Evolutionary conservation across 2,797 vertebrate genomes (phyloP).

Genomic region (Diplodus sargus): DNA sequence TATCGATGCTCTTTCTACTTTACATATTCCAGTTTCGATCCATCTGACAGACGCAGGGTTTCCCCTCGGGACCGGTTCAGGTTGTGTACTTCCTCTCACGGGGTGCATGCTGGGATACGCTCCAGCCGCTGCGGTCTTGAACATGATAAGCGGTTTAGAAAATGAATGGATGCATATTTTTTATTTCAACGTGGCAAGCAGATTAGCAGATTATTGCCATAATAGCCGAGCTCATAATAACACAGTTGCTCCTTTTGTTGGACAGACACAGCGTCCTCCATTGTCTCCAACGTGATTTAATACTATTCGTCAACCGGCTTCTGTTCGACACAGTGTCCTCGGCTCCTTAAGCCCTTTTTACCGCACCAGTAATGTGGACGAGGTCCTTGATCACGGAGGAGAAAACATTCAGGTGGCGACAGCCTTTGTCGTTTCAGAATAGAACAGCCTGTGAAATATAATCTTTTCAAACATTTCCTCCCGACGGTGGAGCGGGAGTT

Average conservation of each 20-base stretch:
- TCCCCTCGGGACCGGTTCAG: not conserved
- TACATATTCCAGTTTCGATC: not conserved
- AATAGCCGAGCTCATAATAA: slow-evolving; percentile 56
- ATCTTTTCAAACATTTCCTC: slow-evolving; percentile 21
- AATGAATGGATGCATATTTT: slow-evolving; percentile 56
- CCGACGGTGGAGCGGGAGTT: slow-evolving; percentile 1
- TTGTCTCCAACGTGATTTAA: slow-evolving; percentile 35
- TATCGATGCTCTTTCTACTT: not conserved
- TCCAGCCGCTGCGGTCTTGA: slow-evolving; percentile 23
- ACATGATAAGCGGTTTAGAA: slow-evolving; percentile 58
- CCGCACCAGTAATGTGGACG: not conserved
- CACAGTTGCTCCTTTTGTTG: slow-evolving; percentile 38
- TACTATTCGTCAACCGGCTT: slow-evolving; percentile 32
- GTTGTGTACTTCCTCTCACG: not conserved
- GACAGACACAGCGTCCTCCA: slow-evolving; percentile 2
- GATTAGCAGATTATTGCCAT: slow-evolving; percentile 71
- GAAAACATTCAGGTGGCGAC: not conserved
- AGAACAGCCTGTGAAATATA: not conserved
- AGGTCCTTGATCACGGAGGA: not conserved
- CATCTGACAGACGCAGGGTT: not conserved
- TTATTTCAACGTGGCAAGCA: slow-evolving; percentile 51
- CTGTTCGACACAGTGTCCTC: not conserved
- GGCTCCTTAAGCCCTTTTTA: slow-evolving; percentile 1
- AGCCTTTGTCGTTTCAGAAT: not conserved
- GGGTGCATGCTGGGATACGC: slow-evolving; percentile 36